Evolutionary conservation across 2,113 vertebrate species (phyloP), one percentile per base, ranked within the genome.

Genomic region (Nymphicus hollandicus): DNA sequence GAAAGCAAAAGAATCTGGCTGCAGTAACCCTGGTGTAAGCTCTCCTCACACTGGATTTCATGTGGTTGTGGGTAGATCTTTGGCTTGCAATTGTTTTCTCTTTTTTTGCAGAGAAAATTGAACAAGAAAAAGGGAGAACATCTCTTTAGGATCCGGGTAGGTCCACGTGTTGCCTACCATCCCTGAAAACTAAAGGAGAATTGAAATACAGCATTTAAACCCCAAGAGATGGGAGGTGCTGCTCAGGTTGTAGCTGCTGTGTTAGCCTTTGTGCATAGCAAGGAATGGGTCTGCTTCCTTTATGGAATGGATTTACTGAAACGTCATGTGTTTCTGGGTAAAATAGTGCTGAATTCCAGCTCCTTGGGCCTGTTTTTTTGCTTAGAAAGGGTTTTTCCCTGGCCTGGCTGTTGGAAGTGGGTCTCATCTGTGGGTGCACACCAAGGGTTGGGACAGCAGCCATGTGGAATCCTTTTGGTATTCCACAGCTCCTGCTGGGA

Each of bases 71-170:
- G 94, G 80, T 91, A 91, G 93, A 76, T 81, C 73, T 88, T 76
- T 96, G 95, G 89, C 91, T 92, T 96, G 93, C 86, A 88, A 33
- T 94, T 89, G 96, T 94, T 95, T 88, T 91, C 89, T 91, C 86
- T 95, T 83, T 94, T 96, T 96, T 97, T 94, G 58, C 88, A 97
- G 94, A 97, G 94, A 65, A 91, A 94, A 96, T 88, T 93, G 92
- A 94, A 94, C 91, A 79, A 82, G 93, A 87, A 96, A 94, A 94
- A 96, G 83, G 92, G 91, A 94, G 85, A 92, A 86, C 84, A 52
- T 94, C 88, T 94, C 91, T 97, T 93, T 95, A 93, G 93, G 97
- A 97, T 92, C 70, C 8, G 79, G 95, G 91, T 93, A 95, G 97
- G 92, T 96, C 89, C 29, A 27, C 52, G 11, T 16, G 66, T 86